Evolutionary conservation across 2,797 vertebrate species (phyloP), one percentile per base, ranked within the genome.

Genomic region (Anguilla anguilla): DNA sequence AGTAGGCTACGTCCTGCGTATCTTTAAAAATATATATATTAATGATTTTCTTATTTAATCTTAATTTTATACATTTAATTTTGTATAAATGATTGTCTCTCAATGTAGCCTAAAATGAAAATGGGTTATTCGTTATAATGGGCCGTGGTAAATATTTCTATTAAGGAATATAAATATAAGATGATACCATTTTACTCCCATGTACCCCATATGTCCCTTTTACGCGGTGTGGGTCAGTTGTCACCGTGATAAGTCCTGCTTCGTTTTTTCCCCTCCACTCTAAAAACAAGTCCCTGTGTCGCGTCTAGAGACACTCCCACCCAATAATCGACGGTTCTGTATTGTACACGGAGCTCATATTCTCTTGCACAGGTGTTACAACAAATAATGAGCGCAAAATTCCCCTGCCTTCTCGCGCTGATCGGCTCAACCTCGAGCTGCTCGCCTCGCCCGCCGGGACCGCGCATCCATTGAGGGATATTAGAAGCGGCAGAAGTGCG

Each of bases 401-500:
- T 95, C 94, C 93, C 94, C 90, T 94, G 94, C 92, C 93, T 92
- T 90, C 86, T 88, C 90, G 91, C 89, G 87, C 87, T 89, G 93
- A 94, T 92, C 91, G 31, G 92, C 83, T 93, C 96, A 94, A 94
- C 93, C 94, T 92, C 93, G 94, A 90, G 91, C 93, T 91, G 92
- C 94, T 92, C 93, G 91, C 90, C 89, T 89, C 91, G 92, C 95
- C 95, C 95, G 83, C 87, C 89, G 95, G 96, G 95, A 94, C 94
- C 92, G 93, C 93, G 93, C 94, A 94, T 95, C 92, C 91, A 91
- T 93, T 97, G 97, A 97, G 92, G 93, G 94, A 97, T 96, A 97
- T 97, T 96, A 95, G 96, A 95, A 95, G 94, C 94, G 96, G 96
- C 97, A 97, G 96, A 93, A 95, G 92, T 85, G 94, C 91, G 93